Conservation (phyloP, 2,888 invertebrate genomes). For the Rhimphoctona megacephalus region DNA sequence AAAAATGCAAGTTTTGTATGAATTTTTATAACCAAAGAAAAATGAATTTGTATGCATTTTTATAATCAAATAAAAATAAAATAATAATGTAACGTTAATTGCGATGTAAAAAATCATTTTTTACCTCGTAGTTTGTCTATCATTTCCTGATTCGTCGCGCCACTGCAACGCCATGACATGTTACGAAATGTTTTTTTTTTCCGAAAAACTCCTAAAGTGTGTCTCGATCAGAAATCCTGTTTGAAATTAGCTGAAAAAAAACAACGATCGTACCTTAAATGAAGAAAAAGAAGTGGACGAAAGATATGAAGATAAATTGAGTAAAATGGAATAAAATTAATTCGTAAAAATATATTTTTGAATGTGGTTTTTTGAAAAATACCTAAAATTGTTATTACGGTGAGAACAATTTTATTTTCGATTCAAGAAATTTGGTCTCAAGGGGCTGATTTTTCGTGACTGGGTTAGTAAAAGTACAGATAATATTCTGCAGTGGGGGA, state of each 20-base stretch:
- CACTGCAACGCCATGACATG: constrained; percentile 98
- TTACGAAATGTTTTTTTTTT: constrained; percentile 51
- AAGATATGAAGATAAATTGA: background rate
- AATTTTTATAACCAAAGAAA: background rate
- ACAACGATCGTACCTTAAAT: background rate
- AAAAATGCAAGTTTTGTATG: background rate
- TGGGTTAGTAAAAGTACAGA: background rate
- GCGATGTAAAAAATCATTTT: constrained; percentile 62
- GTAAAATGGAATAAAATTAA: background rate
- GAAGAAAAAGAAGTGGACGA: background rate
- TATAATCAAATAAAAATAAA: background rate
- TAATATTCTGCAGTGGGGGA: constrained; percentile 35
- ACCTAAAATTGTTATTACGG: background rate
- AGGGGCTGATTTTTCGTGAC: background rate
- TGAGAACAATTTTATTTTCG: background rate
- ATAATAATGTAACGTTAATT: background rate
- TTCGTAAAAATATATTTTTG: background rate
- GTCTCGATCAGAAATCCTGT: background rate
- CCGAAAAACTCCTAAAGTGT: constrained; percentile 11
- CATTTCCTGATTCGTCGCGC: constrained; percentile 93
- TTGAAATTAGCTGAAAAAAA: constrained; percentile 27
- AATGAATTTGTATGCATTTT: background rate
- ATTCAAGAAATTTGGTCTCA: background rate
- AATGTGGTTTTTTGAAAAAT: background rate
- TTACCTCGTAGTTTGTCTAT: constrained; percentile 92